A percentile compares a stretch with the other conserved stretches of the same genome.
These are phyloP conservation scores for Geopemphigus sp. DNA, from an alignment of 1,140 invertebrate species.

Conservation along the genomic window DNA sequence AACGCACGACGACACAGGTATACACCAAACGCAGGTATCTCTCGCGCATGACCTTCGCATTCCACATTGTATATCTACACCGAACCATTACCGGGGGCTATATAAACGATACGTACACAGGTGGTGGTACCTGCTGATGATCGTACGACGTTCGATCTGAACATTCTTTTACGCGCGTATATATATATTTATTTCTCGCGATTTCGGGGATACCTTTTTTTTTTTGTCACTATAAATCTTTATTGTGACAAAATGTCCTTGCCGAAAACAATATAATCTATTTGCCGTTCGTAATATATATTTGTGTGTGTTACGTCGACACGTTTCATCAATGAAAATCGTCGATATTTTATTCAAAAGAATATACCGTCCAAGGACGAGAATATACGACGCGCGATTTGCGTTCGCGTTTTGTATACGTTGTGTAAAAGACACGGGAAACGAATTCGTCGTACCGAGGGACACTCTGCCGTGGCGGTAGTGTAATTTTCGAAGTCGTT, in stretches of 20 bases:
- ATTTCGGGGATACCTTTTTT: neutral
- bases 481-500: no score
- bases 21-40: conserved; percentile 15
- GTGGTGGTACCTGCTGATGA: neutral
- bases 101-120: neutral
- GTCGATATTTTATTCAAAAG: neutral
- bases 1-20: no score
- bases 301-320: neutral
- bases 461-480: no score
- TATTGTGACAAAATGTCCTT: neutral
- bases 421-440: no score
- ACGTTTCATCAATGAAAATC: neutral
- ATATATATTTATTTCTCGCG: neutral
- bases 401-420: neutral
- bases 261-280: neutral
- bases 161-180: conserved; percentile 7
- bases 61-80: conserved; percentile 38
- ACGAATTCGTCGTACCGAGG: no score
- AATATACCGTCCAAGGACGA: conserved; percentile 10
- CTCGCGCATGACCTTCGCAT: conserved; percentile 21
- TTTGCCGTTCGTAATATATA: neutral
- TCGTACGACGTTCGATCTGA: neutral
- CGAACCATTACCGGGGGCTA: conserved; percentile 19
- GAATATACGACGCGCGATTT: no score
- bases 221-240: neutral